A percentile compares a stretch with the other conserved stretches of the same genome.
These are phyloP conservation scores for Caenorhabditis inopinata DNA, from an alignment of 1,140 invertebrate genomes.

Conservation along the genomic window DNA sequence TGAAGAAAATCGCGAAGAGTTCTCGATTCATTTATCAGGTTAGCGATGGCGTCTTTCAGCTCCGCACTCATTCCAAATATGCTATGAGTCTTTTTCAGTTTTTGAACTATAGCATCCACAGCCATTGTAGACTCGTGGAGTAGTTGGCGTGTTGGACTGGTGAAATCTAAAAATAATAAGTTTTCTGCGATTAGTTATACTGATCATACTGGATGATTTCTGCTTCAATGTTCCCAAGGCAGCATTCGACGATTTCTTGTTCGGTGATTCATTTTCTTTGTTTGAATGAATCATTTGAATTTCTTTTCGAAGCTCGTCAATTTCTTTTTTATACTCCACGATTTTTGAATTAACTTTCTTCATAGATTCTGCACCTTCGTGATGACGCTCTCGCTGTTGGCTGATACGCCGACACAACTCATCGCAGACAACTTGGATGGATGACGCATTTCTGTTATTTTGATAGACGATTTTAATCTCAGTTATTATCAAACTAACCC, in stretches of 20 bases:
- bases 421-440: background rate
- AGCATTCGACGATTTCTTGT: too few relatives aligned
- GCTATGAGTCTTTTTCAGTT: background rate
- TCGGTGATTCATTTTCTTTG: background rate
- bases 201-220: too few relatives aligned
- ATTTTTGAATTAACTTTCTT: background rate
- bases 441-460: background rate
- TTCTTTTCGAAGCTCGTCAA: background rate
- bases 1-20: background rate
- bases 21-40: background rate
- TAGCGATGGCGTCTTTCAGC: background rate
- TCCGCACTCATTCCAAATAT: background rate
- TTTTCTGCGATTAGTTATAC: too few relatives aligned
- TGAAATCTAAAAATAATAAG: background rate
- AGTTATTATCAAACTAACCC: background rate
- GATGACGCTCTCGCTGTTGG: background rate
- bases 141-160: background rate
- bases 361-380: background rate
- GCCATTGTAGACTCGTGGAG: slow-evolving; percentile 22
- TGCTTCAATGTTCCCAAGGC: too few relatives aligned
- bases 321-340: background rate
- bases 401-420: background rate
- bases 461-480: too few relatives aligned
- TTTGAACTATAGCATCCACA: background rate
- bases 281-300: background rate